Conservation (phyloP, 2,797 vertebrate species). For the Mus caroli region DNA sequence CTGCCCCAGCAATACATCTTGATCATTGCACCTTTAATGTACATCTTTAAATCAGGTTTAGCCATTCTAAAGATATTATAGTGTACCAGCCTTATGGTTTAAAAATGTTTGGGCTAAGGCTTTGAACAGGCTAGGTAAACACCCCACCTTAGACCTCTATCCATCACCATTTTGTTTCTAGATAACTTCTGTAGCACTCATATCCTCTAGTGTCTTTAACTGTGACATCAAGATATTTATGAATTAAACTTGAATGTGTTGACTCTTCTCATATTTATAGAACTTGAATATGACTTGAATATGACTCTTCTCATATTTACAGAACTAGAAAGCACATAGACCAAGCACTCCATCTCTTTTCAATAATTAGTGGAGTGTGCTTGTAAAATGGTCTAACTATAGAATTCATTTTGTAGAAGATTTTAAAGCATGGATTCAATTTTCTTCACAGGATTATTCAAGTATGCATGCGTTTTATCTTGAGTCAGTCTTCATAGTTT, state of each 20-base stretch:
- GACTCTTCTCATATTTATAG: neutral
- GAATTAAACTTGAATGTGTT: neutral
- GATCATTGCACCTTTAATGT: neutral
- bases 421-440: slow-evolving; percentile 11
- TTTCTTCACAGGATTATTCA: neutral
- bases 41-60: slow-evolving; percentile 9
- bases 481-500: neutral
- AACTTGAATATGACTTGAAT: neutral
- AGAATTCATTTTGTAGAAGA: neutral
- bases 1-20: neutral
- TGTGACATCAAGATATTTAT: neutral
- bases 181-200: neutral
- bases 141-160: neutral
- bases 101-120: neutral
- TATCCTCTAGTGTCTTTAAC: neutral
- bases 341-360: neutral
- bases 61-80: neutral
- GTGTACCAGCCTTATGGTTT: slow-evolving; percentile 8
- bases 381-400: neutral
- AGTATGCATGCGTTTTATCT: neutral
- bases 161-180: neutral
- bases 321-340: neutral
- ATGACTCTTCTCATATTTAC: neutral
- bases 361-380: neutral
- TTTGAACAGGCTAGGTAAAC: neutral